phyloP scores from a whole-genome alignment of 2,797 vertebrate species.

The Urocyon cinereoargenteus region DNA sequence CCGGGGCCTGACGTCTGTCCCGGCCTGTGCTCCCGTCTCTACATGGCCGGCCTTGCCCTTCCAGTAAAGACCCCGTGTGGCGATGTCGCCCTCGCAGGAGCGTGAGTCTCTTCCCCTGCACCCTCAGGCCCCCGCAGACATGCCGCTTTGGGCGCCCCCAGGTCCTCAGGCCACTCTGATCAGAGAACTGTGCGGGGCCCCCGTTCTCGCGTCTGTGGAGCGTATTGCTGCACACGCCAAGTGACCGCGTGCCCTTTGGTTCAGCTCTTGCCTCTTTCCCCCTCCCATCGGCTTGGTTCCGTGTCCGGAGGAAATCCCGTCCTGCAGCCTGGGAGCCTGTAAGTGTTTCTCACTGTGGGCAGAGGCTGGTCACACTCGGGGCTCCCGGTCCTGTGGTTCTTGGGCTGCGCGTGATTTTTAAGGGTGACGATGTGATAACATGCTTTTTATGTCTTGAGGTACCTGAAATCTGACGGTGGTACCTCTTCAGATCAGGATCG shows the following conservation, averaged over 20 bases:
- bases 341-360: not conserved
- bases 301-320: not conserved
- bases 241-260: rapidly evolving
- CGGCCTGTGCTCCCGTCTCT: not conserved
- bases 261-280: not conserved
- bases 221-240: rapidly evolving
- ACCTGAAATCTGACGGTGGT: not conserved
- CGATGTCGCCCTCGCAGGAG: too few species aligned
- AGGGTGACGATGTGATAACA: rapidly evolving
- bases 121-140: rapidly evolving
- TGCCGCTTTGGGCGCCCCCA: not conserved
- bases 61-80: rapidly evolving
- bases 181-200: not conserved
- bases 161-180: not conserved
- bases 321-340: too few species aligned
- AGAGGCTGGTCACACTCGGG: rapidly evolving
- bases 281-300: not conserved
- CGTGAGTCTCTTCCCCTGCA: too few species aligned
- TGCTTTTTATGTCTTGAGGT: not conserved
- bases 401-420: not conserved
- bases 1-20: too few species aligned
- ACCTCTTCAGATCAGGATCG: not conserved
- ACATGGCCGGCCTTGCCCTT: too few species aligned
- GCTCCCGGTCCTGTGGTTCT: not conserved
- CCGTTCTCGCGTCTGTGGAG: not conserved